Evolutionary conservation across 2,797 vertebrate species (phyloP).

Genomic region (Clarias laeviceps): DNA sequence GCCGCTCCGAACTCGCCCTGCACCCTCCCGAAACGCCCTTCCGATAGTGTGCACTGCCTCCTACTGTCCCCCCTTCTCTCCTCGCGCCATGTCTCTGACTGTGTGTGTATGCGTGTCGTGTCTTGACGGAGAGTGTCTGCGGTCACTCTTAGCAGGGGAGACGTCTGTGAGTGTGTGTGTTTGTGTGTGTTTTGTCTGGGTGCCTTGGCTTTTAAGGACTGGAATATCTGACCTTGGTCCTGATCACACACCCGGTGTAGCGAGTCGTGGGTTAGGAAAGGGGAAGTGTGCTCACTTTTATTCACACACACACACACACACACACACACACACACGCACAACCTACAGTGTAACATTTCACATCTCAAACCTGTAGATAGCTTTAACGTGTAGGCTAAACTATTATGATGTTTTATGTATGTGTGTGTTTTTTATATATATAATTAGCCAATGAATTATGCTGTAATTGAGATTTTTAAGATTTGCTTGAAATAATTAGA

Average conservation of each 20-base stretch:
- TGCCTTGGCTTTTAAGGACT: conserved; percentile 61
- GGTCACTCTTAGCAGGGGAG: conserved; percentile 50
- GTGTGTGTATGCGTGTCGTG: conserved; percentile 43
- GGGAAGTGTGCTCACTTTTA: conserved; percentile 40
- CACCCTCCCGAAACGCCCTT: conserved; percentile 84
- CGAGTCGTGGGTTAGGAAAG: conserved; percentile 32
- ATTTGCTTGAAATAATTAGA: conserved; percentile 48
- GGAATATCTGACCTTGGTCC: conserved; percentile 71
- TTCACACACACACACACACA: conserved; percentile 35
- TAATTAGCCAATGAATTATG: conserved; percentile 47
- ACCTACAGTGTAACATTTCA: conserved; percentile 29
- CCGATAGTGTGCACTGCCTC: conserved; percentile 76
- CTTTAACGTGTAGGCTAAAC: conserved; percentile 41
- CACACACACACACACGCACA: conserved; percentile 29
- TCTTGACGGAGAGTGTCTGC: conserved; percentile 38
- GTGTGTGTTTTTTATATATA: neutral
- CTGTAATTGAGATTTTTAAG: conserved; percentile 58
- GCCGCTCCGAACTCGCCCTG: conserved; percentile 84
- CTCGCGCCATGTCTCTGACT: conserved; percentile 64
- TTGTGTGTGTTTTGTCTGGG: conserved; percentile 48
- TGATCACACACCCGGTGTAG: conserved; percentile 57
- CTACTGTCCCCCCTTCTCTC: conserved; percentile 47
- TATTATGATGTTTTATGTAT: conserved; percentile 38
- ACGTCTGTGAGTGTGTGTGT: conserved; percentile 23
- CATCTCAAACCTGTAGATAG: conserved; percentile 40